These are phyloP conservation scores for Alloscopus bannaensis DNA, from an alignment of 2,888 invertebrate genomes.

Conservation along the genomic window DNA sequence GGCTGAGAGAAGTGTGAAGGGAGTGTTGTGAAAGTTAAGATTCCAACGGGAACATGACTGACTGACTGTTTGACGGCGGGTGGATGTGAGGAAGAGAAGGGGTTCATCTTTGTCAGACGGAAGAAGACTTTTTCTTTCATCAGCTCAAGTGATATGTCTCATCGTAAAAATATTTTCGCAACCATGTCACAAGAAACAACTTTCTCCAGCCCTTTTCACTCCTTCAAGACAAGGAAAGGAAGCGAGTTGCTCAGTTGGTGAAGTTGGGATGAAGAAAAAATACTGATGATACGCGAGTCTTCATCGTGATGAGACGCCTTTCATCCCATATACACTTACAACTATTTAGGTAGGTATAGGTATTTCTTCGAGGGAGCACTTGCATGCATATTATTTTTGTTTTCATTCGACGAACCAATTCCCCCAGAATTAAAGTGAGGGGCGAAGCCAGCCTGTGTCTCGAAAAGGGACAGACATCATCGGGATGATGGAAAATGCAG, in stretches of 20 bases:
- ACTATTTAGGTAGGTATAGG: too few relatives aligned
- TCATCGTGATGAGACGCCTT: not conserved
- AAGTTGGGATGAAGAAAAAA: not conserved
- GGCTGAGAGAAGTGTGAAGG: not conserved
- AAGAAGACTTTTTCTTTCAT: constrained; percentile 52
- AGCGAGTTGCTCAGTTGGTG: not conserved
- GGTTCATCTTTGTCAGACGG: constrained; percentile 44
- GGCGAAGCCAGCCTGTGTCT: not conserved
- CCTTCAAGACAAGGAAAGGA: constrained; percentile 9
- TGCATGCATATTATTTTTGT: constrained; percentile 14
- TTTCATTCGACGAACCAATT: not conserved
- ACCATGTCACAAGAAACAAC: constrained; percentile 33
- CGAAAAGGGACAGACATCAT: not conserved
- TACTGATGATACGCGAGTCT: not conserved
- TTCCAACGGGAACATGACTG: constrained; percentile 27
- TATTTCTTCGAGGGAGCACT: too few relatives aligned
- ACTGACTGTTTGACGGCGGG: constrained; percentile 13
- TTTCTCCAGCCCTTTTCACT: constrained; percentile 11
- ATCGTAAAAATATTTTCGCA: constrained; percentile 65
- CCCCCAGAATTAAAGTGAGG: not conserved
- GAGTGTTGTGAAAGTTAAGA: constrained; percentile 22
- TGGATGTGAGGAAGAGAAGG: constrained; percentile 28
- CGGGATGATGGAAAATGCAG: not conserved
- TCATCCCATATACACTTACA: not conserved
- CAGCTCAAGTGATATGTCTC: constrained; percentile 62